These are phyloP conservation scores for Marmota flaviventris DNA, from an alignment of 2,113 vertebrate genomes.

Conservation along the genomic window DNA sequence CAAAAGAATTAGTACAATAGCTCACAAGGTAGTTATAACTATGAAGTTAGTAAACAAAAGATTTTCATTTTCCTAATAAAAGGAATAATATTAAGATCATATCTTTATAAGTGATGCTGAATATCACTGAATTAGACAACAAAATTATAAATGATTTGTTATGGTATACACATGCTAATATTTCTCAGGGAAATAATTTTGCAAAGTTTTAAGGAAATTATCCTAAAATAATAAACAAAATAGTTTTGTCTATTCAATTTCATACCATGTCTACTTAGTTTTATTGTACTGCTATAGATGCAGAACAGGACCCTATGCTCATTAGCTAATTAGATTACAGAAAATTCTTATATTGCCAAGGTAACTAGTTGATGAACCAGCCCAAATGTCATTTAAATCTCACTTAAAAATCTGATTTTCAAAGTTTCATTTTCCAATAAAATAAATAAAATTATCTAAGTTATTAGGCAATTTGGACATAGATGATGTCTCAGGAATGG, in stretches of 20 bases:
- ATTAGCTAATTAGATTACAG: not conserved
- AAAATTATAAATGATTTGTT: conserved; percentile 2
- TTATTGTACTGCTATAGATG: not conserved
- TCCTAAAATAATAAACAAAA: conserved; percentile 8
- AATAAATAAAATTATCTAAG: conserved; percentile 3
- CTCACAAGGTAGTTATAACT: not conserved
- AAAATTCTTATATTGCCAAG: not conserved
- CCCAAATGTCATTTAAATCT: not conserved
- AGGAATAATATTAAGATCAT: not conserved
- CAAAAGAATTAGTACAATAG: not conserved
- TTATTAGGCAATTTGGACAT: not conserved
- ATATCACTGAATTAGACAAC: not conserved
- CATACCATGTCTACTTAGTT: not conserved
- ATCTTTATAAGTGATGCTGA: not conserved
- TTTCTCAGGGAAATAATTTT: not conserved
- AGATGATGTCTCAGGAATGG: conserved; percentile 1
- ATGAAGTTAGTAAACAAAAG: not conserved
- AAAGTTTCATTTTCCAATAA: conserved; percentile 9
- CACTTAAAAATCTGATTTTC: conserved; percentile 8
- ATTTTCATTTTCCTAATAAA: conserved; percentile 37
- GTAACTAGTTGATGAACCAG: not conserved
- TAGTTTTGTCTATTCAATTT: not conserved
- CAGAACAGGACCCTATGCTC: not conserved
- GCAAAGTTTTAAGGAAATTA: not conserved
- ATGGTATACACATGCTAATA: not conserved